Evolutionary conservation across 2,797 vertebrate genomes (phyloP), one percentile per base, ranked within the genome.

Genomic region (Cossypha polioptera): DNA sequence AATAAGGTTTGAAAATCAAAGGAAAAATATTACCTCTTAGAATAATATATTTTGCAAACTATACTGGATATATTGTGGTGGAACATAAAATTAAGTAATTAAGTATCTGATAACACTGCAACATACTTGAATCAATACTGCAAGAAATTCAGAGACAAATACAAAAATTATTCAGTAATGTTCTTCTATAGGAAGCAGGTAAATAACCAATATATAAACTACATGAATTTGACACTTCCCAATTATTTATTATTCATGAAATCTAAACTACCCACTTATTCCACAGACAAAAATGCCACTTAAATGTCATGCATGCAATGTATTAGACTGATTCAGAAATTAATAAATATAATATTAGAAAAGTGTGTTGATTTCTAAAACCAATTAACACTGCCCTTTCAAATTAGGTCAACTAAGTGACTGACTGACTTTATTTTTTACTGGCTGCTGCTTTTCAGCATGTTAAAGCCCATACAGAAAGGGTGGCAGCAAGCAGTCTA

Each of bases 271-370:
- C 35, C 61, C 40, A 59, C 24, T 89, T 93, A 72, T 25, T 59
- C 58, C 62, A 40, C 40, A 73, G 40, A 51, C 17, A 38, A n/a
- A 94, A 95, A 66, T 82, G 85, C 21, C 89, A 91, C 35, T 63
- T 87, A 91, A 97, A 96, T 95, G 92, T 91, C 94, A 96, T 5
- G 51, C 72, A 35, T 43, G 29, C 62, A 86, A 76, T 72, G 13
- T 20, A 25, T 33, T 45, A 78, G 68, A 90, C 55, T 83, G 69
- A 96, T 58, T 50, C 42, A 16, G 16, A 31, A 92, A 93, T 35
- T 36, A 51, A 59, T 53, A 80, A 65, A 80, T 53, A 36, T 9
- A 24, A 21, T 21, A 83, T 45, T 86, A 83, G 58, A 74, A 66
- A 59, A 69, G 16, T 12, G 20, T 28, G 28, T 24, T 80, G 33